Conservation (phyloP, 53 echinoderm and acorn worm species). For the Actinopyga echinites region DNA sequence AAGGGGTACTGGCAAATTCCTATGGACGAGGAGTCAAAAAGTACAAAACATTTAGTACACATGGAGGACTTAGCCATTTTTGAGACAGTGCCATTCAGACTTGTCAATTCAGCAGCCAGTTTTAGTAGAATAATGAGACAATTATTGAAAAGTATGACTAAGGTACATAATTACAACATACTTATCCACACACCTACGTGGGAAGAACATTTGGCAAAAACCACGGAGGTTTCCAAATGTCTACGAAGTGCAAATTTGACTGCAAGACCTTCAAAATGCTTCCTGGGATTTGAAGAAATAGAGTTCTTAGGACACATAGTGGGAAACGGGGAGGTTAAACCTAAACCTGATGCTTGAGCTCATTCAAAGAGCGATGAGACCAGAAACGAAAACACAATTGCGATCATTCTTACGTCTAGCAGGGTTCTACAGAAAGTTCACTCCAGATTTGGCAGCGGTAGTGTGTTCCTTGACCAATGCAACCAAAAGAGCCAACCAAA, state of each 20-base stretch:
- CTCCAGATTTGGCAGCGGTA: conserved; percentile 30
- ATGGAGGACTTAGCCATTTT: conserved; percentile 37
- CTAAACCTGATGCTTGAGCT: conserved; percentile 32
- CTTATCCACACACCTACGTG: too few species aligned
- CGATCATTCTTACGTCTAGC: conserved; percentile 1
- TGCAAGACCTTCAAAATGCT: too few species aligned
- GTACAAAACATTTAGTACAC: conserved; percentile 38
- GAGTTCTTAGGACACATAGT: conserved; percentile 53
- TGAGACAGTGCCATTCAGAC: conserved; percentile 52
- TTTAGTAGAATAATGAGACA: too few species aligned
- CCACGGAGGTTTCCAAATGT: too few species aligned
- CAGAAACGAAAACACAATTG: conserved; percentile 16
- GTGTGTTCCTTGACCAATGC: background rate
- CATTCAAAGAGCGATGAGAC: background rate
- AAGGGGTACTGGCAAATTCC: conserved; percentile 61
- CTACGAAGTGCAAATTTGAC: too few species aligned
- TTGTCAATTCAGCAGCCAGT: too few species aligned
- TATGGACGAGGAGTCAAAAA: too few species aligned
- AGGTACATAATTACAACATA: conserved; percentile 53
- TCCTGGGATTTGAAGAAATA: conserved; percentile 19
- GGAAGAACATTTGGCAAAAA: too few species aligned
- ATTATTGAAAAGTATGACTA: conserved; percentile 19
- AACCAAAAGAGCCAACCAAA: conserved; percentile 9
- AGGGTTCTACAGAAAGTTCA: conserved; percentile 22
- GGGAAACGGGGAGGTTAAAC: conserved; percentile 39